Percentiles rank a stretch among this genome's conserved stretches.
phyloP scores from a whole-genome alignment of 1,140 invertebrate species.

The Drosophila seguyi region DNA sequence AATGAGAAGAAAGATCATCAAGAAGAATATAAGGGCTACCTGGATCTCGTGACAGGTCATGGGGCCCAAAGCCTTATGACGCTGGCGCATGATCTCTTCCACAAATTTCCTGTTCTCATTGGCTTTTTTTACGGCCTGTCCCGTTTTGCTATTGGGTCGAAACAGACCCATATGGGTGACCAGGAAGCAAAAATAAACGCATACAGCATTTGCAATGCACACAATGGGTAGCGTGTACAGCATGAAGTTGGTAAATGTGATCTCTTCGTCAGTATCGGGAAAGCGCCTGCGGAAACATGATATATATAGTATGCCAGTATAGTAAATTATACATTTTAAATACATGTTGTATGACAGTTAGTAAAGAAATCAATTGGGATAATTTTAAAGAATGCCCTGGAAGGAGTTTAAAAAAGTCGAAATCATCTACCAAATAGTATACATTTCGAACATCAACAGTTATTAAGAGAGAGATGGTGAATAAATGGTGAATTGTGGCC shows the following conservation, averaged over 20 bases:
- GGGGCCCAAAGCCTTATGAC: slow-evolving; percentile 90
- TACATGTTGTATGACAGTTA: no score
- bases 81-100: slow-evolving; percentile 87
- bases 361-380: not conserved
- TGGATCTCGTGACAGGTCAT: slow-evolving; percentile 92
- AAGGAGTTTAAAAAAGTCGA: not conserved
- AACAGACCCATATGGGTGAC: slow-evolving; percentile 90
- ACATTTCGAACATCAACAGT: no score
- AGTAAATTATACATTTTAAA: not conserved
- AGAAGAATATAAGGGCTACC: slow-evolving; percentile 90
- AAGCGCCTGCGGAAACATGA: slow-evolving; percentile 85
- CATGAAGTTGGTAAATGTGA: slow-evolving; percentile 92
- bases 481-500: no score
- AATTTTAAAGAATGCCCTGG: not conserved
- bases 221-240: slow-evolving; percentile 87
- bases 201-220: slow-evolving; percentile 88
- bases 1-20: slow-evolving; percentile 93
- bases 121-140: slow-evolving; percentile 86
- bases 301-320: no score
- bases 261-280: slow-evolving; percentile 86
- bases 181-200: slow-evolving; percentile 88
- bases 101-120: slow-evolving; percentile 87
- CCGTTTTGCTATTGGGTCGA: slow-evolving; percentile 86
- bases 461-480: not conserved
- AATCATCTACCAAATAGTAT: no score